phyloP scores from a whole-genome alignment of 1,140 invertebrate species.

The Drusus annulatus region DNA sequence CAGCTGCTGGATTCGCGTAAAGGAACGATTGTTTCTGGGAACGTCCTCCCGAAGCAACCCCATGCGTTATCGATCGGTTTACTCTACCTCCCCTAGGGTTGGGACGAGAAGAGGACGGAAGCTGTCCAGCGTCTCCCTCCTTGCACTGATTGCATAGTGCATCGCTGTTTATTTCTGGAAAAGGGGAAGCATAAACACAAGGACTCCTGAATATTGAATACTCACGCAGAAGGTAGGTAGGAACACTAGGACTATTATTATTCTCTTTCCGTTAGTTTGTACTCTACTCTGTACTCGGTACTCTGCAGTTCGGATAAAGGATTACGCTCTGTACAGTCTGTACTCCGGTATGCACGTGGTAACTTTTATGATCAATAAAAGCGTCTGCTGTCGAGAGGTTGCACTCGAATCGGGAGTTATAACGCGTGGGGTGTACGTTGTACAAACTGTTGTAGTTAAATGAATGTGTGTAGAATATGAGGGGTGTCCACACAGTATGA shows the following conservation, averaged over 20 bases:
- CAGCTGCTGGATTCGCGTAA: neutral
- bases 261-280: slow-evolving; percentile 6
- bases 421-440: no score
- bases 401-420: neutral
- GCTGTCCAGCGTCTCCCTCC: slow-evolving; percentile 1
- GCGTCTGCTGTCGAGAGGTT: slow-evolving; percentile 45
- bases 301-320: no score
- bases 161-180: slow-evolving; percentile 1
- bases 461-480: no score
- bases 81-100: slow-evolving; percentile 31
- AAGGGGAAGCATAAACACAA: neutral
- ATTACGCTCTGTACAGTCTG: neutral
- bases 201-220: neutral
- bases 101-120: slow-evolving; percentile 29
- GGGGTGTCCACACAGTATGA: no score
- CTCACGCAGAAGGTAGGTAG: slow-evolving; percentile 21
- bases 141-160: neutral
- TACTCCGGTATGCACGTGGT: slow-evolving; percentile 50
- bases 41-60: slow-evolving; percentile 5
- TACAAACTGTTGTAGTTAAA: no score
- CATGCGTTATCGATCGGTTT: slow-evolving; percentile 57
- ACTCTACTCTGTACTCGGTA: no score
- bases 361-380: slow-evolving; percentile 56
- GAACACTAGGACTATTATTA: neutral
- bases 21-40: neutral